These are phyloP conservation scores for Pseudopipra pipra DNA, from an alignment of 2,113 vertebrate species.

Conservation along the genomic window DNA sequence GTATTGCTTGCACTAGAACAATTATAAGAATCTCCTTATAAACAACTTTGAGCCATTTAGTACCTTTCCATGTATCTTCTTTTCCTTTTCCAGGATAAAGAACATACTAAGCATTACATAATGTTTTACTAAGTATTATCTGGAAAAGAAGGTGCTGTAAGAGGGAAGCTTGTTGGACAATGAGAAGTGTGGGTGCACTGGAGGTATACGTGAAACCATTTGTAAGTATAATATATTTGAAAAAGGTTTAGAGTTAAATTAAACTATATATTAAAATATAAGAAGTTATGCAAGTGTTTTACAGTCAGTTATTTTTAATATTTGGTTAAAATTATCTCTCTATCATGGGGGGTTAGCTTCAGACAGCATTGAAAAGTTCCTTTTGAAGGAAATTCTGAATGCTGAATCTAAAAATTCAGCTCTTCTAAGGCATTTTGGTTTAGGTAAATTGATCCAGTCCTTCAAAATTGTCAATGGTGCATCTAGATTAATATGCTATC, in stretches of 20 bases:
- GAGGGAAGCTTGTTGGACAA: background rate
- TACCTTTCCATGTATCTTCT: background rate
- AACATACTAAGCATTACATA: background rate
- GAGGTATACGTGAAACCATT: background rate
- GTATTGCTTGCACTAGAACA: background rate
- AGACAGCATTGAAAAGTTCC: background rate
- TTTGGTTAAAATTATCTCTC: background rate
- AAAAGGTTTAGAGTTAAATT: background rate
- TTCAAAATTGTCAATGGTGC: background rate
- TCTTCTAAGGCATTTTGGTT: background rate
- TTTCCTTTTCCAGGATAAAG: background rate
- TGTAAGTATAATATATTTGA: background rate
- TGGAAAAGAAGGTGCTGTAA: background rate
- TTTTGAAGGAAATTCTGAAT: background rate
- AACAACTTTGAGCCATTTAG: background rate
- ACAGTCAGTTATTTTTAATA: background rate
- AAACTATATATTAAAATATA: background rate
- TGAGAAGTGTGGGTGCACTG: background rate
- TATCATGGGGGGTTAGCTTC: rapidly evolving
- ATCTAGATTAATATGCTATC: background rate
- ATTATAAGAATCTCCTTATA: background rate
- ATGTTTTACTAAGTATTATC: background rate
- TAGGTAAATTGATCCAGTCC: background rate
- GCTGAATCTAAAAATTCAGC: background rate
- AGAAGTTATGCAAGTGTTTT: background rate